Evolutionary conservation across 1,140 invertebrate species (phyloP), one percentile per base, ranked within the genome.

Genomic region (Zaprionus camerounensis): DNA sequence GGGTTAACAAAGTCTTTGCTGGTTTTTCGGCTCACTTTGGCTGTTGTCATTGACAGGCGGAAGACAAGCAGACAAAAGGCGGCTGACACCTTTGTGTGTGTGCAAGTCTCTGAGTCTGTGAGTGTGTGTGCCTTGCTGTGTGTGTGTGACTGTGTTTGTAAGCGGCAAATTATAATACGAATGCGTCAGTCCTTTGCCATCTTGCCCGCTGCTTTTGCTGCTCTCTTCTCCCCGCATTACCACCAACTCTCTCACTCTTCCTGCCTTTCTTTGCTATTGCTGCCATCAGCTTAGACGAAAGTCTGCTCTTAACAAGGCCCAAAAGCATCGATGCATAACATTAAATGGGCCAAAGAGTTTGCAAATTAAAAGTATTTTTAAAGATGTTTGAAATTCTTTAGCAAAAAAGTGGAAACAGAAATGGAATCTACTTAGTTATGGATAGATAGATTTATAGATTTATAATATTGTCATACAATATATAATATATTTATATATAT

Each of bases 31-130:
- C 83, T 84, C 81, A 78, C 71, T 84, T 88, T 72, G 85, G 72
- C 78, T 53, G 77, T 67, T 87, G 84, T 75, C 85, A 87, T 84
- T 87, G 84, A 87, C 84, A 87, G 75, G 78, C 85, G 76, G 66
- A 67, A 75, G 76, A 75, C 76, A 81, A 63, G 64, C 68, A 76
- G 73, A 86, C 83, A 86, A 87, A 86, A 86, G 83, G 84, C 85
- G 81, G 73, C 57, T 81, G 84, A 90, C 84, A 87, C 84, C 84
- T 87, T 88, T 82, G 58, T 77, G 26, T 70, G 7, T 67, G 56
- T 28, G 57, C 31, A 15, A 6, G 63, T 17, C 17, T 51, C 34
- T 11, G 20, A 22, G 44, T n/a, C 31, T 20, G 13, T 38, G 5
- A 24, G 22, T 66, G 34, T 71, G 15, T 58, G 59, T 28, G 26